Evolutionary conservation across 2,888 invertebrate species (phyloP).

Genomic region (Papilio demoleus): DNA sequence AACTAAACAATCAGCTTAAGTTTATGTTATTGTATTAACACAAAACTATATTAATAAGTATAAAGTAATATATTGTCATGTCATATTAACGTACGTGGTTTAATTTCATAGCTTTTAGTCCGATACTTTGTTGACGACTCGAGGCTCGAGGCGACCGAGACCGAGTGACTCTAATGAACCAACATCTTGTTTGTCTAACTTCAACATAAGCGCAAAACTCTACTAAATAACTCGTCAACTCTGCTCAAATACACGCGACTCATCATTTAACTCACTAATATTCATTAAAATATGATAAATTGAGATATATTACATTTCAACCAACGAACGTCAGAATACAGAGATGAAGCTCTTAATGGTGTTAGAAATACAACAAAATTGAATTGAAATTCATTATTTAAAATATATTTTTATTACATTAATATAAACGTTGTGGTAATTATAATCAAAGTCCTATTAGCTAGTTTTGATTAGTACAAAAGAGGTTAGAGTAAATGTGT

Average conservation of each 20-base stretch:
- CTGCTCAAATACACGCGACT: background rate
- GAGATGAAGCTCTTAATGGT: no score
- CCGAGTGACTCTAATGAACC: conserved; percentile 31
- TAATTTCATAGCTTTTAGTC: conserved; percentile 17
- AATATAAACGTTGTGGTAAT: no score
- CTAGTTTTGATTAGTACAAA: no score
- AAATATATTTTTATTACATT: no score
- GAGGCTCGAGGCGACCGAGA: conserved; percentile 22
- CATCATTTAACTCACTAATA: background rate
- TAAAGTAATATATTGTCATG: background rate
- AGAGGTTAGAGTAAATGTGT: no score
- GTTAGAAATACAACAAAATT: no score
- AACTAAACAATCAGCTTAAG: no score
- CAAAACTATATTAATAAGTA: background rate
- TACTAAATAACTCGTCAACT: conserved; percentile 6
- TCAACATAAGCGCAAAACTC: conserved; percentile 3
- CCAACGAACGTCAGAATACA: no score
- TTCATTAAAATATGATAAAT: background rate
- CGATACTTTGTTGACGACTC: conserved; percentile 8
- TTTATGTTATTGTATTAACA: no score
- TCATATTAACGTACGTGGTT: conserved; percentile 13
- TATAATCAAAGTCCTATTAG: no score
- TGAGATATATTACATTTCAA: background rate
- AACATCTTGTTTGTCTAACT: conserved; percentile 29
- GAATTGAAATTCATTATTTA: no score